Evolutionary conservation across 2,797 vertebrate species (phyloP).

Genomic region (Catharus ustulatus): DNA sequence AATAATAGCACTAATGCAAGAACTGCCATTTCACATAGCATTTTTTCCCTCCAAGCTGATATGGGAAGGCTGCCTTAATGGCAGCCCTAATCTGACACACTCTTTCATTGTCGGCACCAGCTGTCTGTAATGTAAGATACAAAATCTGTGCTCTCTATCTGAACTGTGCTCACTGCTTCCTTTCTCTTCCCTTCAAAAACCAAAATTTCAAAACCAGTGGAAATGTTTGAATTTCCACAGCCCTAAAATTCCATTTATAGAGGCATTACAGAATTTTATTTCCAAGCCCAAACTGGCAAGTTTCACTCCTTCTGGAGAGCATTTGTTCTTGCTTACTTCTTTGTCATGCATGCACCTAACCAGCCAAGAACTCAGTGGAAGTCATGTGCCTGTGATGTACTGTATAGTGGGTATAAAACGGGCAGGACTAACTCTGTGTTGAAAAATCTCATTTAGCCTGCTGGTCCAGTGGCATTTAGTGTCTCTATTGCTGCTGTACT

Average conservation of each 20-base stretch:
- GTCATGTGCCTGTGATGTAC: background rate
- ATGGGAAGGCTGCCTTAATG: background rate
- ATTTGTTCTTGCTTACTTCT: background rate
- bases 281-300: background rate
- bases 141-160: background rate
- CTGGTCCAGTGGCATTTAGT: background rate
- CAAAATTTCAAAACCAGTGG: background rate
- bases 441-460: background rate
- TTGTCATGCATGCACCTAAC: background rate
- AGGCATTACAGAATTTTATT: background rate
- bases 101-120: background rate
- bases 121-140: background rate
- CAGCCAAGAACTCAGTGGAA: background rate
- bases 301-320: background rate
- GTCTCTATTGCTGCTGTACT: background rate
- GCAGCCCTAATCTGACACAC: background rate
- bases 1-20: background rate
- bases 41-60: background rate
- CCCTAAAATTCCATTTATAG: background rate
- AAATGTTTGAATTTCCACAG: background rate
- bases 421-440: background rate
- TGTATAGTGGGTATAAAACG: background rate
- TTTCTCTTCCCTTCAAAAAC: background rate
- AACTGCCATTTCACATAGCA: background rate
- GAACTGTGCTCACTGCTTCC: background rate